Percentiles rank a stretch among this genome's conserved stretches.
Conservation (phyloP, 2,888 invertebrate genomes). For the Atethmia centrago region DNA sequence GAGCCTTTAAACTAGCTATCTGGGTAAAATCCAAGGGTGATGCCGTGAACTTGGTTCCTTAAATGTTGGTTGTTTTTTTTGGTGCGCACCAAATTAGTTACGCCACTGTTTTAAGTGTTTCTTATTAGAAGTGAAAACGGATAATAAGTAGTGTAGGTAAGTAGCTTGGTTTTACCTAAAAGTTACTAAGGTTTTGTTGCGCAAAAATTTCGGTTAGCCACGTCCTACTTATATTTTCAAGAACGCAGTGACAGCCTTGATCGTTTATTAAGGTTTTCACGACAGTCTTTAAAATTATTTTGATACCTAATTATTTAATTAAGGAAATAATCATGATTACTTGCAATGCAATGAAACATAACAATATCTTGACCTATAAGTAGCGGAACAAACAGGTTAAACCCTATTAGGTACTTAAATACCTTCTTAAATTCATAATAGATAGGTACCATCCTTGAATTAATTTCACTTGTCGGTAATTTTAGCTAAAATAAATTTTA, state of each 20-base stretch:
- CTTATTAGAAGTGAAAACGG: not conserved
- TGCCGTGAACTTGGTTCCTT: not conserved
- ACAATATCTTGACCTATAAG: not conserved
- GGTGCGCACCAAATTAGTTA: not conserved
- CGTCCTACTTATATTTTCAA: slow-evolving; percentile 63
- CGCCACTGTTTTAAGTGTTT: not conserved
- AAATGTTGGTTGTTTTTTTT: too few species aligned
- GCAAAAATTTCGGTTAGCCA: slow-evolving; percentile 51
- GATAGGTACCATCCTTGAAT: slow-evolving; percentile 7
- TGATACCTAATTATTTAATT: not conserved
- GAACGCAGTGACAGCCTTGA: slow-evolving; percentile 53
- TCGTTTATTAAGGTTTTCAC: slow-evolving; percentile 34
- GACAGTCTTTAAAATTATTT: slow-evolving; percentile 1
- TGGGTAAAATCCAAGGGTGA: not conserved
- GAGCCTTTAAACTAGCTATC: too few species aligned
- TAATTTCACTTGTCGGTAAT: slow-evolving; percentile 7
- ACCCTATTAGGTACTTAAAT: not conserved
- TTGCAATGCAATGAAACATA: slow-evolving; percentile 18
- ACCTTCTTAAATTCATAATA: not conserved
- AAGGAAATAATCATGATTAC: not conserved
- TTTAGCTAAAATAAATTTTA: not conserved
- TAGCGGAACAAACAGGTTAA: not conserved
- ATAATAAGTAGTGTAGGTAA: not conserved
- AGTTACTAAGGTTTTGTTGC: slow-evolving; percentile 42
- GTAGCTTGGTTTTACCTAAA: not conserved